Conservation (phyloP, 2,797 vertebrate genomes). For the Loris lydekkerianus region DNA sequence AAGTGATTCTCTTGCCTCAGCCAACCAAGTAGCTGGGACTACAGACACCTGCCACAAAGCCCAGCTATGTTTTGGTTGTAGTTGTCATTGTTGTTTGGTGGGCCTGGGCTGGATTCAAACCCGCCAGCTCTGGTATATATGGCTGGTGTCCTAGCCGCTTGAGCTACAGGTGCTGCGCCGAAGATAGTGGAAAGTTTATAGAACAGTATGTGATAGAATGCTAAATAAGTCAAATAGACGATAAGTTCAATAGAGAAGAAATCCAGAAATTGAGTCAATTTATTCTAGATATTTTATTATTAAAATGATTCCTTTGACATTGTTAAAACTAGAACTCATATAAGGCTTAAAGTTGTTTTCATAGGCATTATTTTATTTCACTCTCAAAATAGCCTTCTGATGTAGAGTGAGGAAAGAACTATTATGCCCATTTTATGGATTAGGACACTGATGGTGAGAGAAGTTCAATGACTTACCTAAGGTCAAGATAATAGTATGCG, state of each 20-base stretch:
- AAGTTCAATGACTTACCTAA: background rate
- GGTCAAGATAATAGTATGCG: background rate
- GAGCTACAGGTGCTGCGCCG: too few species aligned
- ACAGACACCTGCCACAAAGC: too few species aligned
- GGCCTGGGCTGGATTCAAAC: too few species aligned
- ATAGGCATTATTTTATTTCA: background rate
- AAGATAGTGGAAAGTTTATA: background rate
- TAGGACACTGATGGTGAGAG: background rate
- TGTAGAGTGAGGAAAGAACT: background rate
- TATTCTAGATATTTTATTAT: background rate
- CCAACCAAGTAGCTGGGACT: too few species aligned
- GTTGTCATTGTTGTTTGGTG: too few species aligned
- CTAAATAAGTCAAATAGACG: background rate
- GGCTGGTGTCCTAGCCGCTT: too few species aligned
- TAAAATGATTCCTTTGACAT: background rate
- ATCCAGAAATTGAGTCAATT: background rate
- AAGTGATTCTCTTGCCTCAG: too few species aligned
- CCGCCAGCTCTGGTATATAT: too few species aligned
- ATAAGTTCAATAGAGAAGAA: background rate
- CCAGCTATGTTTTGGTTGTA: too few species aligned
- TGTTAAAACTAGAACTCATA: background rate
- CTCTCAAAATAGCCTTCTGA: conserved; percentile 6
- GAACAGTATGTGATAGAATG: background rate
- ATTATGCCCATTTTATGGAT: background rate
- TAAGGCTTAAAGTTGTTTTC: background rate